These are phyloP conservation scores for Hemaris fuciformis DNA, from an alignment of 2,888 invertebrate species.

Conservation along the genomic window DNA sequence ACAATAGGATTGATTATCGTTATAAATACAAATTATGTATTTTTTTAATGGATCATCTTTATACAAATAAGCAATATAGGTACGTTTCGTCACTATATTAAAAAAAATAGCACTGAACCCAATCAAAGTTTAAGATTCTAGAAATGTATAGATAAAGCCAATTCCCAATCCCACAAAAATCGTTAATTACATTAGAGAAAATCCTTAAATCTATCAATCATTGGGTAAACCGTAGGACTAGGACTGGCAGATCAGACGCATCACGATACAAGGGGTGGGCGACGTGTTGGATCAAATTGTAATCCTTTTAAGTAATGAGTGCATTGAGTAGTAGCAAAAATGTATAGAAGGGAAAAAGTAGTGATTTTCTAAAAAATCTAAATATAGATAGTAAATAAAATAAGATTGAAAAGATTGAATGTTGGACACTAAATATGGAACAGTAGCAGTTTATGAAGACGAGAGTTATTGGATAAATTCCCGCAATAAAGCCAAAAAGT, in stretches of 20 bases:
- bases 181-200: conserved; percentile 53
- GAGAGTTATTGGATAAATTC: too few relatives aligned
- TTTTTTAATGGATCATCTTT: too few relatives aligned
- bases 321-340: conserved; percentile 46
- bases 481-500: too few relatives aligned
- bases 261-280: conserved; percentile 48
- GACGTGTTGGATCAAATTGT: conserved; percentile 68
- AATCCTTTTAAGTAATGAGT: conserved; percentile 80
- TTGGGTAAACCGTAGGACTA: conserved; percentile 41
- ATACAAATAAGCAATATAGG: too few relatives aligned
- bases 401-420: background rate
- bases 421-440: background rate
- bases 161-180: background rate
- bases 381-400: background rate
- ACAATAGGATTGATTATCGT: too few relatives aligned
- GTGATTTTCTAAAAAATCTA: too few relatives aligned
- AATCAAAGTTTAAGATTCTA: too few relatives aligned
- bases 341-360: conserved; percentile 25
- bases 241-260: conserved; percentile 54
- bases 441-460: too few relatives aligned
- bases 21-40: too few relatives aligned
- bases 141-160: background rate
- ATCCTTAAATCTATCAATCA: conserved; percentile 61
- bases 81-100: too few relatives aligned
- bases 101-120: too few relatives aligned